Conservation (phyloP, 2,113 vertebrate species). For the Hypocryptadius cinnamomeus region DNA sequence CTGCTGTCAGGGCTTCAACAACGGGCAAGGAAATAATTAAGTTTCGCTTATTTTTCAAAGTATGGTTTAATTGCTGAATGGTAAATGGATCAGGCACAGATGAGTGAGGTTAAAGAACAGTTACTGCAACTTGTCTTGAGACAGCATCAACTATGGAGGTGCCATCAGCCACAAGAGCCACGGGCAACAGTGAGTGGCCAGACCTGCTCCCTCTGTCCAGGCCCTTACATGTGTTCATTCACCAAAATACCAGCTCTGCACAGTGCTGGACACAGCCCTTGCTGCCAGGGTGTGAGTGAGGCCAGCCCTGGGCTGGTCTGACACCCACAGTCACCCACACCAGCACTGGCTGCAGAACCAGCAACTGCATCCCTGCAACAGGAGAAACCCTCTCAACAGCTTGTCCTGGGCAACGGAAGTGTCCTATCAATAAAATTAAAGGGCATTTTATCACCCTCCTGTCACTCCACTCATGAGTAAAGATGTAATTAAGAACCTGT, state of each 20-base stretch:
- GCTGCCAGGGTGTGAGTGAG: neutral
- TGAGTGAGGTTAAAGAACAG: neutral
- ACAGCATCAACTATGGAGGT: neutral
- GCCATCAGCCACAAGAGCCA: neutral
- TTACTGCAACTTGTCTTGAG: neutral
- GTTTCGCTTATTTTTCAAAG: neutral
- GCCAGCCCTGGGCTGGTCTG: neutral
- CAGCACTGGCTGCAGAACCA: neutral
- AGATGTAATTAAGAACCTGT: neutral
- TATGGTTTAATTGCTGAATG: neutral
- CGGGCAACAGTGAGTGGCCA: neutral
- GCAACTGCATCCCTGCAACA: neutral
- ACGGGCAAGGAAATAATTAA: neutral
- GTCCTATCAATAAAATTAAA: neutral
- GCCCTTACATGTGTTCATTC: neutral
- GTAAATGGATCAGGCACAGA: conserved; percentile 49
- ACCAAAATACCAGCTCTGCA: fast-evolving
- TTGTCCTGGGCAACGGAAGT: neutral
- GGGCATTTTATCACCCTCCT: neutral
- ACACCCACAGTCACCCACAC: neutral
- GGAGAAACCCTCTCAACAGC: neutral
- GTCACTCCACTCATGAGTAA: neutral
- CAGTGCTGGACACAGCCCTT: neutral
- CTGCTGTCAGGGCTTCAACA: neutral
- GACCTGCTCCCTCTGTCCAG: neutral